Base-by-base conservation (phyloP, 1,140 invertebrate genomes). In the Plutomurus gul region DNA sequence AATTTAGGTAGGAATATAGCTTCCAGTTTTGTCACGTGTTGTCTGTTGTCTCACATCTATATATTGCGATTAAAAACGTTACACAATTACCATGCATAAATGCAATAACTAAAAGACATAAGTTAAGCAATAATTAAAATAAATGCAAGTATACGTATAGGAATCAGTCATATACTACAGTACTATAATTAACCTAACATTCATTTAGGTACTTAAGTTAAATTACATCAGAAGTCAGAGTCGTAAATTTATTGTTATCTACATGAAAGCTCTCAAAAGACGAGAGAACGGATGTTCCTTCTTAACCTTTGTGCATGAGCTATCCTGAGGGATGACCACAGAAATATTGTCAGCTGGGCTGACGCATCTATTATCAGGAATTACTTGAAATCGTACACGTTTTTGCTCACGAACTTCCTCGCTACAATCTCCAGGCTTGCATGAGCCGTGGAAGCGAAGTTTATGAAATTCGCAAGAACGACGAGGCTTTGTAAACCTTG, bases 401-500 rank as follows among this genome's bases (percentile, higher is more conserved):
- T 65, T 65, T 33, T 65, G 13, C 1, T 5, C 16, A 18, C 1
- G 3, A 3, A 30, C 56, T 1, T 4, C 11, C 8, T 30, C 60
- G 7, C n/a, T 22, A 3, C 36, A 72, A 25, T 39, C 70, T 20
- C 39, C 72, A 1, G 72, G 40, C 30, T 74, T 74, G 27, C 72
- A 74, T n/a, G 60, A 49, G 46, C 65, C 33, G 22, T 56, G 37
- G 43, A 78, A 78, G 11, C 77, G 43, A 22, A 78, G 36, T 33
- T 72, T 73, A 11, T 49, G 71, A 60, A 74, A 72, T 40, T 72
- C 71, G 18, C 77, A 78, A 25, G 49, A 65, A 40, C 71, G 70
- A 8, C 77, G 25, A 16, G 77, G 77, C 20, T 78, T 73, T 43
- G 77, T 78, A 56, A 78, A 78, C 33, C 65, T 39, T 47, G 43